Evolutionary conservation across 2,113 vertebrate genomes (phyloP), one percentile per base, ranked within the genome.

Genomic region (Brevimyrus niger): DNA sequence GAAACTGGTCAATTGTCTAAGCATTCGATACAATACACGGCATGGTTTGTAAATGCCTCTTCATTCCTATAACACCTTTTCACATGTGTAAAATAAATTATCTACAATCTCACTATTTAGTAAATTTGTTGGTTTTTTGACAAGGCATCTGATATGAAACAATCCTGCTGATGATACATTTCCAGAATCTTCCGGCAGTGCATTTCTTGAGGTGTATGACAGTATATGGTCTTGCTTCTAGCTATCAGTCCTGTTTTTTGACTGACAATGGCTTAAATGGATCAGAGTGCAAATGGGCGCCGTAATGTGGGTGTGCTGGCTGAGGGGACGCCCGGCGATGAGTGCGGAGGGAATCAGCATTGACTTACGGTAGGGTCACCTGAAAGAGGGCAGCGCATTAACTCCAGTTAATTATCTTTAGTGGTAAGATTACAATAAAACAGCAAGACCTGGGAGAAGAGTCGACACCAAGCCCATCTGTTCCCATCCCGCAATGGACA

Each of bases 381-480:
- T 82, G 31, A 89, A 86, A 86, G 10, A 21, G 47, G 31, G 38
- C 35, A 47, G 38, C 38, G 4, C 65, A 89, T 86, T 86, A 89
- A 58, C 42, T 42, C 53, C 82, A 73, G 46, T 82, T 87, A 90
- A 90, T 88, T 87, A 48, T 82, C 69, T 76, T 87, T 90, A 87
- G 47, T 53, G 65, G 86, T 58, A 51, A 9, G 85, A 88, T 88
- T 83, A 90, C 86, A 90, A 46, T 90, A 82, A 90, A 88, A 35
- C 85, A 38, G 86, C 21, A 42, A 88, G 50, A 83, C 21, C 35
- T 55, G 51, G 69, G 61, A 88, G 51, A 38, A 27, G 23, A 82
- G 73, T 19, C 44, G 23, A 21, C 53, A 88, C 44, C 31, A 92
- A 90, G 91, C 42, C 89, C 85, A 90, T 88, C n/a, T 38, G 23